phyloP scores from a whole-genome alignment of 2,888 invertebrate species.

The Cheiracanthium punctorium region DNA sequence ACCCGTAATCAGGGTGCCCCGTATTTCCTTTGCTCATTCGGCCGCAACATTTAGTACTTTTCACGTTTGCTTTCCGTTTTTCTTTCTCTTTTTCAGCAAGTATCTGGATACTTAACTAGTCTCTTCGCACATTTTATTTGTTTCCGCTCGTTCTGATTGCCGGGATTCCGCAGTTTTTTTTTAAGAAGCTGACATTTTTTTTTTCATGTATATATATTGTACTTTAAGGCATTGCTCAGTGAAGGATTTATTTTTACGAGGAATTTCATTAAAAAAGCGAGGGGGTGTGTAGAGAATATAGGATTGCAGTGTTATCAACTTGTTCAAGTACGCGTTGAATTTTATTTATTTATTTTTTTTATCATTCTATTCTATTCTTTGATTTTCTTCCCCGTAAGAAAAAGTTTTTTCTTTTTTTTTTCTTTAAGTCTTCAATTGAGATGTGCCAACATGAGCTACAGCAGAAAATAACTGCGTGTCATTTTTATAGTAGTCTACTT shows the following conservation, averaged over 20 bases:
- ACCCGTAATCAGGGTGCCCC: constrained; percentile 59
- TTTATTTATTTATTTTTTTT: too few species aligned
- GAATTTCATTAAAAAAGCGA: background rate
- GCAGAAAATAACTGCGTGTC: background rate
- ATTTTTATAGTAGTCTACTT: too few species aligned
- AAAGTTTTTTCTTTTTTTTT: background rate
- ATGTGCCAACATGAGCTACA: background rate
- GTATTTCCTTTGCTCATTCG: constrained; percentile 55
- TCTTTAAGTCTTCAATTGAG: background rate
- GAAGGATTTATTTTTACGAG: background rate
- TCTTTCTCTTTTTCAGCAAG: constrained; percentile 14
- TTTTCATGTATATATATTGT: too few species aligned
- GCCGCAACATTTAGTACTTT: constrained; percentile 40
- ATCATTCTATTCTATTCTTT: too few species aligned
- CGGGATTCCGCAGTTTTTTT: background rate
- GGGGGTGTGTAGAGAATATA: too few species aligned
- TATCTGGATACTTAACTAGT: constrained; percentile 30
- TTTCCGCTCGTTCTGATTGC: constrained; percentile 9
- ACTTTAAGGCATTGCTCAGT: too few species aligned
- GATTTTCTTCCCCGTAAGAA: too few species aligned
- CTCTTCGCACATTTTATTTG: constrained; percentile 27
- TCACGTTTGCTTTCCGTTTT: background rate
- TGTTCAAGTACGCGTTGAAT: constrained; percentile 5
- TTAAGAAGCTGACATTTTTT: background rate
- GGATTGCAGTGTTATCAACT: background rate